These are phyloP conservation scores for Sterna hirundo DNA, from an alignment of 2,113 vertebrate species.

Conservation along the genomic window DNA sequence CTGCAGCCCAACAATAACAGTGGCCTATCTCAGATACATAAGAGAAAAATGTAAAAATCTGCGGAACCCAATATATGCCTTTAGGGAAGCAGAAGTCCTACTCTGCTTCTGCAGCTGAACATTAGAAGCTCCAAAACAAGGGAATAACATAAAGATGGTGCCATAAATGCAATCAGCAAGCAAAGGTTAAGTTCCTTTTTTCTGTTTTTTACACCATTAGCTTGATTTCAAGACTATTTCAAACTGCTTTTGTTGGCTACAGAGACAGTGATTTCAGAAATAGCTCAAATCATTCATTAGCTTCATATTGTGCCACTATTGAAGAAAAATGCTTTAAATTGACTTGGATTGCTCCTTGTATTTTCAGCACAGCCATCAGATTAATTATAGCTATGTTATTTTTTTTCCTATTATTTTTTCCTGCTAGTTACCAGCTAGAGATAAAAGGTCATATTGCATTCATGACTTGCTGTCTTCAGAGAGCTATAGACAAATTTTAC, in stretches of 20 bases:
- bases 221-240: neutral
- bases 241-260: neutral
- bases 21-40: neutral
- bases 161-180: neutral
- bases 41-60: neutral
- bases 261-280: constrained; percentile 3
- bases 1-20: neutral
- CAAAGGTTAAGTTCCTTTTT: neutral
- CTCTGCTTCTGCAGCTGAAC: neutral
- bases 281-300: constrained; percentile 17
- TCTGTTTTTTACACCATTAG: neutral
- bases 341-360: neutral
- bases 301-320: neutral
- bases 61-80: neutral
- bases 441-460: constrained; percentile 21
- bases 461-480: neutral
- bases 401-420: neutral
- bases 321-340: constrained; percentile 11
- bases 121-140: neutral
- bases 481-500: neutral
- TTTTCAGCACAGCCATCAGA: constrained; percentile 2
- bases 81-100: neutral
- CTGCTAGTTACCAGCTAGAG: neutral
- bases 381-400: constrained; percentile 28
- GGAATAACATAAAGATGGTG: neutral